phyloP scores from a whole-genome alignment of 2,888 invertebrate genomes.

The Idaea dimidiata region DNA sequence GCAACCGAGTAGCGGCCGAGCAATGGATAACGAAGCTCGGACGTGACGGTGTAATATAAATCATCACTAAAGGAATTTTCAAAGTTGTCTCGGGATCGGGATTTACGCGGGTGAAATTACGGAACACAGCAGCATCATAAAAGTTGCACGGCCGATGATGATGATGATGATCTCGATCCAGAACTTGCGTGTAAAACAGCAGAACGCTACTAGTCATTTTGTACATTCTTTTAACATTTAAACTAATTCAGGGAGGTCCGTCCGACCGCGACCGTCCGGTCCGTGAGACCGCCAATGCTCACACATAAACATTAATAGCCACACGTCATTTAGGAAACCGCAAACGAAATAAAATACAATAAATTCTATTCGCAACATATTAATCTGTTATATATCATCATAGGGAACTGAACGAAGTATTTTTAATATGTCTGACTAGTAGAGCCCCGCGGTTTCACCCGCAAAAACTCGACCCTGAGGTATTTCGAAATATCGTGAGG shows the following conservation, averaged over 20 bases:
- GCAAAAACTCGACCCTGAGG: too few relatives aligned
- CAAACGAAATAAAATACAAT: slow-evolving; percentile 29
- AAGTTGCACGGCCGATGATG: too few relatives aligned
- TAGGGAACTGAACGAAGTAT: neutral
- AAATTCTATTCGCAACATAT: neutral
- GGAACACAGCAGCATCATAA: too few relatives aligned
- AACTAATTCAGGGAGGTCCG: slow-evolving; percentile 38
- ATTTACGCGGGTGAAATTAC: too few relatives aligned
- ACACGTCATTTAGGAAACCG: slow-evolving; percentile 58
- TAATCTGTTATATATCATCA: neutral
- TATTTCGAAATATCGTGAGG: too few relatives aligned
- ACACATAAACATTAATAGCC: slow-evolving; percentile 53
- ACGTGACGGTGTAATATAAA: too few relatives aligned
- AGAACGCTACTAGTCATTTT: neutral
- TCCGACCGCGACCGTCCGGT: slow-evolving; percentile 18
- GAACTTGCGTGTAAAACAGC: neutral
- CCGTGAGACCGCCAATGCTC: slow-evolving; percentile 34
- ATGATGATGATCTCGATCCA: too few relatives aligned
- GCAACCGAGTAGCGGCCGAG: too few relatives aligned
- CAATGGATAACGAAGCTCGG: too few relatives aligned
- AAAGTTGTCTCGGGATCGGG: too few relatives aligned
- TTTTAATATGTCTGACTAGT: neutral
- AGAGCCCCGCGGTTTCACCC: too few relatives aligned
- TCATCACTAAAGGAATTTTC: too few relatives aligned
- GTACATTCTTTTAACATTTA: slow-evolving; percentile 17